Base-by-base conservation (phyloP, 2,113 vertebrate genomes). In the Lagenorhynchus albirostris region DNA sequence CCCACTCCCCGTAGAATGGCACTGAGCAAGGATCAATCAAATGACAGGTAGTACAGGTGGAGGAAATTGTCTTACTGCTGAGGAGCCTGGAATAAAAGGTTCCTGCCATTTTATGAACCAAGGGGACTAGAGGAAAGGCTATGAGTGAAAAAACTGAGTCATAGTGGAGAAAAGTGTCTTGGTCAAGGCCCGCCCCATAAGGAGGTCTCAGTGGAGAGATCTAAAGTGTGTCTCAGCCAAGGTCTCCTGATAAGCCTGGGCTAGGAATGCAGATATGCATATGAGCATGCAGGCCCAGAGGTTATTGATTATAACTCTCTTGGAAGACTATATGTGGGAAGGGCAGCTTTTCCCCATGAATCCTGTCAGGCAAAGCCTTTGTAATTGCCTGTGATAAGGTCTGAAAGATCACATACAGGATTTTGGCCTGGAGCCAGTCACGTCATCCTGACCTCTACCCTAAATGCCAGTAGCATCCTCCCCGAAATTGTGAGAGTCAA, bases 1-100 rank as follows among this genome's bases (percentile, higher is more conserved):
- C 9, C 53, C 2, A 29, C 2, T 23, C 6, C 0, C 33, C 3
- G 0, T 70, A 55, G 14, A 71, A 44, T 12, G 60, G 38, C 47
- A 7, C n/a, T 5, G 33, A 8, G 12, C 31, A 26, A 14, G 18
- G 18, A 36, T 71, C 77, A 47, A 6, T 36, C 25, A 71, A 8
- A 62, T 13, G 36, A 9, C 10, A 12, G 38, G 31, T 20, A 26
- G 50, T 77, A 1, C 36, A 36, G 33, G 9, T 65, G 29, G 38
- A 21, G 15, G 47, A 86, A 67, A 41, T 50, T 20, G 18, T 55
- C 55, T 84, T n/a, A 73, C 50, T 60, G 84, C 62, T 58, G 29
- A 80, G 31, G 41, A 80, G 18, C 53, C 20, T 12, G 20, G 17
- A 68, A 26, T 36, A 29, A 68, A 80, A 76, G 17, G 12, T 41